Evolutionary conservation across 2,888 invertebrate species (phyloP).

Genomic region (Boloria euphrosyne): DNA sequence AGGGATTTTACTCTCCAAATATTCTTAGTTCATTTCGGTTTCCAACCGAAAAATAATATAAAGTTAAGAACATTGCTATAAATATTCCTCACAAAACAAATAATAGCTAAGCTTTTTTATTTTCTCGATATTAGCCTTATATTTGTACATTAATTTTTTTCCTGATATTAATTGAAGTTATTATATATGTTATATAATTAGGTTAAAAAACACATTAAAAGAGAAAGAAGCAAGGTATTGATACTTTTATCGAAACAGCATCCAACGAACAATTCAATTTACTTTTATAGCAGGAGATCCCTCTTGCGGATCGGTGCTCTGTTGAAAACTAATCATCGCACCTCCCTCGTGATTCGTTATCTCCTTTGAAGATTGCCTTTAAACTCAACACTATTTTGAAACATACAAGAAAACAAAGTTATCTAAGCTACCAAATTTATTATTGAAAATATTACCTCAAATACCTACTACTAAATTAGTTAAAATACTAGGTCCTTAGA

Average conservation of each 20-base stretch:
- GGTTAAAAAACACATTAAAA: constrained; percentile 52
- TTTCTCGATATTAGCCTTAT: too few species aligned
- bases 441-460: background rate
- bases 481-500: too few species aligned
- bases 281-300: constrained; percentile 77
- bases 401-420: background rate
- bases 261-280: constrained; percentile 75
- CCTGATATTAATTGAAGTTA: too few species aligned
- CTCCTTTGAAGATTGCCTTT: constrained; percentile 44
- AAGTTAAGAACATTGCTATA: too few species aligned
- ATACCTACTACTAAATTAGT: background rate
- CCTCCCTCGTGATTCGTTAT: constrained; percentile 67
- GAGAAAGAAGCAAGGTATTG: constrained; percentile 56
- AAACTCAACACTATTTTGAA: constrained; percentile 26
- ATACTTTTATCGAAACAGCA: constrained; percentile 60
- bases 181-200: background rate
- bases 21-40: background rate
- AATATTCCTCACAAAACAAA: too few species aligned
- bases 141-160: too few species aligned
- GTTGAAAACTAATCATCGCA: constrained; percentile 70
- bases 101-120: too few species aligned
- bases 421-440: background rate
- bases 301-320: constrained; percentile 64
- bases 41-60: background rate
- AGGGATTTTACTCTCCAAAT: constrained; percentile 19